phyloP scores from a whole-genome alignment of 1,140 invertebrate genomes.

The Pentalonia nigronervosa region DNA sequence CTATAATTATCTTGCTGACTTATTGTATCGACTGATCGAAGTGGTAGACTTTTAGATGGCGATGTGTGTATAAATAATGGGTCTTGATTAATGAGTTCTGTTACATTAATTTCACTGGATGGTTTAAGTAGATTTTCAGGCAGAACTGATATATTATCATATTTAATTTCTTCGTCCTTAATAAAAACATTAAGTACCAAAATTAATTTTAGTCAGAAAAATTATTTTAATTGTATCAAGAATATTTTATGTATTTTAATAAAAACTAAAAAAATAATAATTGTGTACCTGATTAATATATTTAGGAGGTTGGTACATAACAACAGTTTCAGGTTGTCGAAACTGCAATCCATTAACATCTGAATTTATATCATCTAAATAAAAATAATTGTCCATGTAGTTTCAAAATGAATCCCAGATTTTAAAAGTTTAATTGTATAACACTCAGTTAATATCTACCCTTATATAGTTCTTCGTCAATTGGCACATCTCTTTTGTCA shows the following conservation, averaged over 20 bases:
- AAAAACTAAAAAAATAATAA: not conserved
- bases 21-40: slow-evolving; percentile 51
- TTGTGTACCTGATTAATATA: slow-evolving; percentile 32
- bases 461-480: slow-evolving; percentile 46
- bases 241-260: not conserved
- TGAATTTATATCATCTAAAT: slow-evolving; percentile 48
- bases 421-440: not conserved
- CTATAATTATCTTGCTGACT: slow-evolving; percentile 57
- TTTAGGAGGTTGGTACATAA: slow-evolving; percentile 43
- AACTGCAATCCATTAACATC: slow-evolving; percentile 38
- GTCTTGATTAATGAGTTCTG: slow-evolving; percentile 52
- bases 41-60: slow-evolving; percentile 42
- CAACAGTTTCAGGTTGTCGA: slow-evolving; percentile 53
- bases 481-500: slow-evolving; percentile 65
- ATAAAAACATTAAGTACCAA: not conserved
- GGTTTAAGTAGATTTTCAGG: slow-evolving; percentile 24
- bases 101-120: slow-evolving; percentile 52
- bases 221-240: not conserved
- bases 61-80: slow-evolving; percentile 26
- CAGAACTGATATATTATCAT: not conserved
- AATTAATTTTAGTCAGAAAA: not conserved
- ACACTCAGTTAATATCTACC: not conserved
- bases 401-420: not conserved
- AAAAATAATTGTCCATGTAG: not conserved
- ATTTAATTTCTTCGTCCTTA: slow-evolving; percentile 48